phyloP scores from a whole-genome alignment of 1,140 invertebrate genomes.

The Caenorhabditis elegans region WBcel235 BX284604.4:7609501-7610000 shows the following conservation, averaged over 20 bases:
- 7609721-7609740: background rate
- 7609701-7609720: constrained; percentile 18
- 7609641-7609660: background rate
- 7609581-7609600: constrained; percentile 1
- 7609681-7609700: constrained; percentile 40
- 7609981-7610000: constrained; percentile 38
- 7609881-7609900: background rate
- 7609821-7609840: constrained; percentile 41
- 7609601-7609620: background rate
- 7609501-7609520: too few relatives aligned
- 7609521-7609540: too few relatives aligned
- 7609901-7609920: constrained; percentile 34
- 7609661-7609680: background rate
- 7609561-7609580: background rate
- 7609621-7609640: background rate
- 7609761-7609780: background rate
- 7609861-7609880: background rate
- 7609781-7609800: constrained; percentile 40
- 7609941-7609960: background rate
- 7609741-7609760: background rate
- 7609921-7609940: background rate
- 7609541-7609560: too few relatives aligned
- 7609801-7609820: constrained; percentile 44
- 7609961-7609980: background rate
- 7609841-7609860: background rate